These are phyloP conservation scores for Nymphalis io DNA, from an alignment of 1,140 invertebrate genomes.

Conservation along the genomic window DNA sequence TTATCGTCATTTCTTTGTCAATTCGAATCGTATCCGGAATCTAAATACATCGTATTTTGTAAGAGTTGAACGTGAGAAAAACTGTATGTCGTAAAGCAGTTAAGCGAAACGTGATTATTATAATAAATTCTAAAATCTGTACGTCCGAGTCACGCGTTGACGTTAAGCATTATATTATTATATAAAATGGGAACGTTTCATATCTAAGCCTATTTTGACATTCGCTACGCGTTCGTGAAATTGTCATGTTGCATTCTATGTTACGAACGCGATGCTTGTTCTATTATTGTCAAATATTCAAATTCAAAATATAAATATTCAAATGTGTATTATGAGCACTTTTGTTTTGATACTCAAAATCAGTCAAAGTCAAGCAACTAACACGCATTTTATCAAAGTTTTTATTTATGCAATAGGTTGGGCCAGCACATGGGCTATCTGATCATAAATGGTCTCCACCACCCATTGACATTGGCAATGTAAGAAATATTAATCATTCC, in stretches of 20 bases:
- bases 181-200: slow-evolving; percentile 9
- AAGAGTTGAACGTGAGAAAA: slow-evolving; percentile 28
- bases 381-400: no score
- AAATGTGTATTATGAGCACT: no score
- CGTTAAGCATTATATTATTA: slow-evolving; percentile 16
- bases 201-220: slow-evolving; percentile 14
- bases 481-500: no score
- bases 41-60: background rate
- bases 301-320: background rate
- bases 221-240: slow-evolving; percentile 15
- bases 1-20: no score
- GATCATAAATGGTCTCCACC: no score
- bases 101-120: slow-evolving; percentile 15
- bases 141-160: background rate
- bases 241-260: slow-evolving; percentile 10
- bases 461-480: no score
- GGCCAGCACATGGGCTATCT: no score
- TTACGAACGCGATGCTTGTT: background rate
- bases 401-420: no score
- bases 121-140: slow-evolving; percentile 23
- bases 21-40: no score
- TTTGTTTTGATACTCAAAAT: no score
- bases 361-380: no score
- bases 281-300: no score
- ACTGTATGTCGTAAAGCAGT: slow-evolving; percentile 15